Evolutionary conservation across 2,888 invertebrate genomes (phyloP).

Genomic region (Ceriagrion tenellum): DNA sequence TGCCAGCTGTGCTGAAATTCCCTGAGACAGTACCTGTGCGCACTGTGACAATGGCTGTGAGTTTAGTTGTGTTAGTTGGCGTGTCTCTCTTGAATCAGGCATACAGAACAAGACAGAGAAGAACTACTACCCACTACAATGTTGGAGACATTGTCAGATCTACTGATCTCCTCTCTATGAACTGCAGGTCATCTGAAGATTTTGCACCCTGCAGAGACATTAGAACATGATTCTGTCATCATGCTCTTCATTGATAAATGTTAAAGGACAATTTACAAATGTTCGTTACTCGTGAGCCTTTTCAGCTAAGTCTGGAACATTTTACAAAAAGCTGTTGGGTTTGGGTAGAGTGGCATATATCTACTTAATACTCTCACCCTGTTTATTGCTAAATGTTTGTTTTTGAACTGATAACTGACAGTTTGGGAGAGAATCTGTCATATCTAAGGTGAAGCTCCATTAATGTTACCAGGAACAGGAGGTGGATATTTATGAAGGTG

Average conservation of each 20-base stretch:
- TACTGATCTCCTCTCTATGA: background rate
- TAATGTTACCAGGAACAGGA: no score
- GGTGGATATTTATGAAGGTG: no score
- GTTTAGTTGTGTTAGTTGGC: constrained; percentile 8
- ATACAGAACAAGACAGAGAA: background rate
- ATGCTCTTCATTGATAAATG: background rate
- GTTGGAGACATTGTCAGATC: background rate
- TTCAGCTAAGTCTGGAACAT: background rate
- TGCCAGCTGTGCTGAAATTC: constrained; percentile 38
- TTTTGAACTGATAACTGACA: no score
- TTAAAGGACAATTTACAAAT: background rate
- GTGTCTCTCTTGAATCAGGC: background rate
- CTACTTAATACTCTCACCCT: no score
- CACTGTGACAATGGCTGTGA: constrained; percentile 55
- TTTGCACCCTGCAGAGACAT: background rate
- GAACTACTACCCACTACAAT: background rate
- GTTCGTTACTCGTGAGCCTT: background rate
- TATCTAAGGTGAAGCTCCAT: no score
- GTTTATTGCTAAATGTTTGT: no score
- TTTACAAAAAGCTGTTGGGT: no score
- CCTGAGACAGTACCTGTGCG: constrained; percentile 41
- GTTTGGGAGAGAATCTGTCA: no score
- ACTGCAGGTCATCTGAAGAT: background rate
- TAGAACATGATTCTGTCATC: background rate
- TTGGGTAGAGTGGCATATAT: no score